Percentiles rank a stretch among this genome's conserved stretches.
phyloP scores from a whole-genome alignment of 2,797 vertebrate species.

The Pelobates cultripes region DNA sequence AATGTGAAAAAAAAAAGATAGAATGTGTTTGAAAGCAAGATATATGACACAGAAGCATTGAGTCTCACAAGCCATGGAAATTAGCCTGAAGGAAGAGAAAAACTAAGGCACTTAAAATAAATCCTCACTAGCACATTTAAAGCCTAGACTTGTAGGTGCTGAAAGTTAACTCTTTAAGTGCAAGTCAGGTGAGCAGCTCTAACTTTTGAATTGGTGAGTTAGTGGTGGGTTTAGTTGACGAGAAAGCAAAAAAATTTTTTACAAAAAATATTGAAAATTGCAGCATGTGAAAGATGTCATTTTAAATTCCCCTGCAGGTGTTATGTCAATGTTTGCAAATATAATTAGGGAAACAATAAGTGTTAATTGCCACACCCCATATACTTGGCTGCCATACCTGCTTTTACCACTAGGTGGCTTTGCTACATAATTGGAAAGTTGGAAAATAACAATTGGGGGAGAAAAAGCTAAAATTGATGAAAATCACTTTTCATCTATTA shows the following conservation, averaged over 20 bases:
- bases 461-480: not conserved
- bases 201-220: too few species aligned
- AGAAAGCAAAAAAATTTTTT: not conserved
- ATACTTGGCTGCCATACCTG: not conserved
- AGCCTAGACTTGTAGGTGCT: not conserved
- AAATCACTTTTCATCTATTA: not conserved
- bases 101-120: not conserved
- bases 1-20: conserved; percentile 36
- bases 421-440: not conserved
- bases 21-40: not conserved
- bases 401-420: conserved; percentile 1
- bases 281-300: not conserved
- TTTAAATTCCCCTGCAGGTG: not conserved
- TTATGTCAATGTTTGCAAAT: conserved; percentile 1
- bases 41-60: conserved; percentile 15
- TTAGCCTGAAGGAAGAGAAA: not conserved
- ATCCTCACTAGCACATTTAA: not conserved
- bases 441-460: not conserved
- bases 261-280: not conserved
- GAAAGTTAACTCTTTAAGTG: not conserved
- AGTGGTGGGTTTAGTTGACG: too few species aligned
- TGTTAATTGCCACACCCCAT: conserved; percentile 28
- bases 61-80: conserved; percentile 8
- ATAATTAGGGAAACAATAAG: not conserved
- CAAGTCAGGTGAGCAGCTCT: not conserved